A percentile compares a stretch with the other conserved stretches of the same genome.
Evolutionary conservation across 2,113 vertebrate genomes (phyloP).

Genomic region (Sylvilagus bachmani): DNA sequence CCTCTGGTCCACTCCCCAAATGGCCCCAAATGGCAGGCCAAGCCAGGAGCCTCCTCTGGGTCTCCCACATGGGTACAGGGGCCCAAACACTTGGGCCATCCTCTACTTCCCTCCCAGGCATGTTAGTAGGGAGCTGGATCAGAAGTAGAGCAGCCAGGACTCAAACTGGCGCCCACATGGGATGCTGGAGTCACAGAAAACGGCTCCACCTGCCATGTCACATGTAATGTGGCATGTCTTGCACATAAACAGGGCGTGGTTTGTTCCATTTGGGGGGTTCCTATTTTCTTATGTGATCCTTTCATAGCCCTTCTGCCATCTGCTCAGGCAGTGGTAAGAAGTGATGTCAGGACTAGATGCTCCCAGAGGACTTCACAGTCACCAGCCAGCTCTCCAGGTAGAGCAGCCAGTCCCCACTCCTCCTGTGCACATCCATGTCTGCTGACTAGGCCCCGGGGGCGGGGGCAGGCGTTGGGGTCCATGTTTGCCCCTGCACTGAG

Average conservation of each 20-base stretch:
- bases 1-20: no score
- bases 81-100: no score
- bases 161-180: no score
- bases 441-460: not conserved
- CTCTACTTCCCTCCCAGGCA: no score
- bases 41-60: no score
- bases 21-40: no score
- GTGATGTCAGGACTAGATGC: not conserved
- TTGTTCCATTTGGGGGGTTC: not conserved
- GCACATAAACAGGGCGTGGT: not conserved
- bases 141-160: no score
- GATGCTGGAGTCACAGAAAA: no score
- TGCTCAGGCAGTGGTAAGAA: not conserved
- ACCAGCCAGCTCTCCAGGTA: not conserved
- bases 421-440: no score
- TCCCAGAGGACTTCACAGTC: not conserved
- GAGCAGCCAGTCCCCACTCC: not conserved
- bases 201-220: no score
- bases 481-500: not conserved
- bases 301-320: not conserved
- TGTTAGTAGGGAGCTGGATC: no score
- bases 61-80: no score
- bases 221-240: not conserved
- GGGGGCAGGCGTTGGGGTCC: not conserved
- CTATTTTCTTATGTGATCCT: slow-evolving; percentile 40